These are phyloP conservation scores for Boloria selene DNA, from an alignment of 2,888 invertebrate genomes.

Conservation along the genomic window DNA sequence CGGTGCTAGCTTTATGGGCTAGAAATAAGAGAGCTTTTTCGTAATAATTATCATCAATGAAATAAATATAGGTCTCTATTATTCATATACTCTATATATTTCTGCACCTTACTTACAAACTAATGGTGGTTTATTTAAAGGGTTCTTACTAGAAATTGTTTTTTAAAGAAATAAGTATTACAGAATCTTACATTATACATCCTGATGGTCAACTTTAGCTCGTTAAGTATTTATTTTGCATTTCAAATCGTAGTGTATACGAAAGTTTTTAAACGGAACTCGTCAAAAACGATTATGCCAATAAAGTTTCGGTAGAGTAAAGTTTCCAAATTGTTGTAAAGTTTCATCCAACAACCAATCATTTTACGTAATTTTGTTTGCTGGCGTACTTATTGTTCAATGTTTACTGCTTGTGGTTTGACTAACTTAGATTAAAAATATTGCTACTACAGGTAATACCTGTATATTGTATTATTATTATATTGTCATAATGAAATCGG, in stretches of 20 bases:
- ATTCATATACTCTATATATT: too few relatives aligned
- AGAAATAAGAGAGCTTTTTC: too few relatives aligned
- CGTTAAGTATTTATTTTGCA: constrained; percentile 6
- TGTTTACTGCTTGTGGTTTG: constrained; percentile 27
- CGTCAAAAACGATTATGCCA: constrained; percentile 29
- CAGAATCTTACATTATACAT: too few relatives aligned
- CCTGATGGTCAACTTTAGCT: neutral
- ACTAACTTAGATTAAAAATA: constrained; percentile 19
- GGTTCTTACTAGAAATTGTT: too few relatives aligned
- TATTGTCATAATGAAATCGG: neutral
- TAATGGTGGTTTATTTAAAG: too few relatives aligned
- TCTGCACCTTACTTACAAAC: too few relatives aligned
- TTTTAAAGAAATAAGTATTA: too few relatives aligned
- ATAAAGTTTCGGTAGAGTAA: constrained; percentile 26
- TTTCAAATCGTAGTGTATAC: constrained; percentile 13
- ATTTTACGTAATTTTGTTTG: constrained; percentile 31
- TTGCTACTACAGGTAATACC: constrained; percentile 2
- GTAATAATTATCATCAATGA: too few relatives aligned
- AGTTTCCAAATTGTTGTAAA: constrained; percentile 29
- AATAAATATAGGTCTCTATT: too few relatives aligned
- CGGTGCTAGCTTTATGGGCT: too few relatives aligned
- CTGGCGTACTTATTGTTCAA: constrained; percentile 24
- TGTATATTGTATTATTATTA: neutral
- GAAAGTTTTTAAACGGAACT: constrained; percentile 22
- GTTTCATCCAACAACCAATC: constrained; percentile 30